Evolutionary conservation across 2,113 vertebrate species (phyloP).

Genomic region (Daboia siamensis): DNA sequence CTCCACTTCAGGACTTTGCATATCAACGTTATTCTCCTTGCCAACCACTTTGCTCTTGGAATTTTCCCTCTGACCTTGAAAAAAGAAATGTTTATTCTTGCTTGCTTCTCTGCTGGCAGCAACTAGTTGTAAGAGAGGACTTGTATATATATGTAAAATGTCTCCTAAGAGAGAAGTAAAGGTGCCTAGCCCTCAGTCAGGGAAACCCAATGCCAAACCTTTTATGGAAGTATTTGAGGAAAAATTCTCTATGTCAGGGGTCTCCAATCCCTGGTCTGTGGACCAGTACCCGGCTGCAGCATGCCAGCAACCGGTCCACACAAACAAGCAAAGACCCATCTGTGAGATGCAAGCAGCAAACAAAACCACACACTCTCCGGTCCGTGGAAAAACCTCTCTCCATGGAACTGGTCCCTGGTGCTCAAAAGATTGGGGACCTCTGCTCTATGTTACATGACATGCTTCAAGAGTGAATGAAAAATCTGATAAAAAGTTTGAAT

Average conservation of each 20-base stretch:
- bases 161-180: neutral
- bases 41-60: neutral
- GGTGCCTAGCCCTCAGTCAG: neutral
- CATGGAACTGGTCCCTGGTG: too few relatives aligned
- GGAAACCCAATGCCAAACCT: neutral
- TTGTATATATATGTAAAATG: neutral
- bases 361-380: too few relatives aligned
- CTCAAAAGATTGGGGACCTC: too few relatives aligned
- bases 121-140: neutral
- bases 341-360: too few relatives aligned
- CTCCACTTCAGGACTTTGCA: neutral
- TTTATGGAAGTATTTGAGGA: neutral
- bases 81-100: neutral
- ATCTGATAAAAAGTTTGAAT: neutral
- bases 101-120: neutral
- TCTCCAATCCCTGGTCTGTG: too few relatives aligned
- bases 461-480: neutral
- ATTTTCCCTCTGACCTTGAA: neutral
- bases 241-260: neutral
- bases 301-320: too few relatives aligned
- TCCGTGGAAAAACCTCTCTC: too few relatives aligned
- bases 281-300: accelerated
- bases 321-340: too few relatives aligned
- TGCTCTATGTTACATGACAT: neutral
- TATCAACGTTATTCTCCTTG: neutral